Base-by-base conservation (phyloP, 2,797 vertebrate genomes). In the Microhierax caerulescens region DNA sequence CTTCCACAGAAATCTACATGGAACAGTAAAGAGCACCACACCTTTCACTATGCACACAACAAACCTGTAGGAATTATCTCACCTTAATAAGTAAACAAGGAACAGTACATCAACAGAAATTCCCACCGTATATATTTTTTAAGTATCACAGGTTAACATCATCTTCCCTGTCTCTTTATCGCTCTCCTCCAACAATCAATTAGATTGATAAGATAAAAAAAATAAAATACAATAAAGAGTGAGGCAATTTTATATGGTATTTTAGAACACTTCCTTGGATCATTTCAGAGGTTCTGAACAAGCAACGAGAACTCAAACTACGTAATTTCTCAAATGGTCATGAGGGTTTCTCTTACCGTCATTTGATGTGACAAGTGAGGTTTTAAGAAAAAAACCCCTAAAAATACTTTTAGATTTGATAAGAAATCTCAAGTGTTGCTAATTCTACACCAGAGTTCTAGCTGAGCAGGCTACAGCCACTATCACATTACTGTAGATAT, bases 171-270 rank as follows among this genome's bases (percentile, higher is more conserved):
- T 51, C 15, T 51, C 5, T 51, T 30, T 45, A 23, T 24, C 6
- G 8, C 4, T 73, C 22, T 25, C 3, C 8, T 3, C 6, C 7
- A 76, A 14, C 4, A 78, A 51, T 16, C 37, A 72, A 17, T n/a
- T 45, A 47, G 10, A 65, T 4, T 11, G 6, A 11, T 6, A 41
- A 48, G 12, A 43, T 13, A 11, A 5, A 25, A 53, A 67, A 5
- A 13, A 23, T n/a, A n/a, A n/a, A n/a, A n/a, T n/a, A n/a, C n/a
- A 36, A n/a, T 4, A 45, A 32, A 63, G 10, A 19, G 5, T 3
- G 2, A 60, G 20, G 5, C 2, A 60, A 45, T 72, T 73, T 48
- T 16, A 14, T 6, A 28, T 0, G 15, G 2, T 5, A 8, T 13
- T 53, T 87, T 34, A 53, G 30, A 85, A 48, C 0, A 0, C 5